Evolutionary conservation across 1,140 invertebrate genomes (phyloP).

Genomic region (Drosophila pruinosa): DNA sequence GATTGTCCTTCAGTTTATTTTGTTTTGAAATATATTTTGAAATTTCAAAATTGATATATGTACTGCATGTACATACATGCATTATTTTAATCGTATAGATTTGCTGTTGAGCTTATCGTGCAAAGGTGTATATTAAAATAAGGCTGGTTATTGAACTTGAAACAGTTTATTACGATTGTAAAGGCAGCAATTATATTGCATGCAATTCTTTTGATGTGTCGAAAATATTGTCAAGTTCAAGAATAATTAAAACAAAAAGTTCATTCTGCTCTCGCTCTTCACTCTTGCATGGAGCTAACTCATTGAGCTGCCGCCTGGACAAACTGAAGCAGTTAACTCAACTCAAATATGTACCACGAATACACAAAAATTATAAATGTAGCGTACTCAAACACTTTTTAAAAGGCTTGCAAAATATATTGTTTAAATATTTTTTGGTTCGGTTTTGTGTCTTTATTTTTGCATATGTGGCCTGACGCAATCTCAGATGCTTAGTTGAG

Average conservation of each 20-base stretch:
- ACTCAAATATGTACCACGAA: slow-evolving; percentile 45
- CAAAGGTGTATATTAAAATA: background rate
- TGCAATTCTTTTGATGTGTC: background rate
- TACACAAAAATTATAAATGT: slow-evolving; percentile 20
- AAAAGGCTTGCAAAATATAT: slow-evolving; percentile 69
- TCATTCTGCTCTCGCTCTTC: background rate
- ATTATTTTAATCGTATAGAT: background rate
- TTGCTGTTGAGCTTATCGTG: background rate
- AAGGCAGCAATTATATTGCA: slow-evolving; percentile 1
- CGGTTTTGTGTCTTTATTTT: slow-evolving; percentile 10
- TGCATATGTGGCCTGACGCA: slow-evolving; percentile 57
- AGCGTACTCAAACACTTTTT: slow-evolving; percentile 65
- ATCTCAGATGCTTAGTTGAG: slow-evolving; percentile 36
- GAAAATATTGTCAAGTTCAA: background rate
- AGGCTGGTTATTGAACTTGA: slow-evolving; percentile 7
- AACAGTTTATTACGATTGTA: slow-evolving; percentile 1
- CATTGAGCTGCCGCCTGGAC: slow-evolving; percentile 4
- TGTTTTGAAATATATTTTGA: background rate
- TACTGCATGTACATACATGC: too few relatives aligned
- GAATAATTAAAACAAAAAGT: background rate
- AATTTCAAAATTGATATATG: background rate
- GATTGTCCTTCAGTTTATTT: background rate
- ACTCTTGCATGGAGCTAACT: background rate
- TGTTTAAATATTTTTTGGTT: slow-evolving; percentile 79
- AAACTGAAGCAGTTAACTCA: background rate